A percentile compares a stretch with the other conserved stretches of the same genome.
phyloP scores from a whole-genome alignment of 2,888 invertebrate species.

The Megalurothrips usitatus region DNA sequence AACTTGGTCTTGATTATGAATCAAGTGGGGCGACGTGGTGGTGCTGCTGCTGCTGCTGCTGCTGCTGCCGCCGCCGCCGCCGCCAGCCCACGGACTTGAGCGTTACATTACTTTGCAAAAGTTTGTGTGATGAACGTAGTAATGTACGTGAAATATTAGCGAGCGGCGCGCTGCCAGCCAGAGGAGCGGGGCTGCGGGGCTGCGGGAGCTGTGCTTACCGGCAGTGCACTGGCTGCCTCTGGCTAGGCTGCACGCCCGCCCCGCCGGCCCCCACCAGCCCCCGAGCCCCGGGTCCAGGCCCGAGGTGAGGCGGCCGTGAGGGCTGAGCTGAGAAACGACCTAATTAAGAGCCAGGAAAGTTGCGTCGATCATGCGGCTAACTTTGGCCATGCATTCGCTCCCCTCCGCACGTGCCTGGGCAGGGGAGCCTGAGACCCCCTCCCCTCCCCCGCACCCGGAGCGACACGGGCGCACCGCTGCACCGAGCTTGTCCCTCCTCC shows the following conservation, averaged over 20 bases:
- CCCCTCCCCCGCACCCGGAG: neutral
- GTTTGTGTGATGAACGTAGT: conserved; percentile 18
- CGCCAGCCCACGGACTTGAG: neutral
- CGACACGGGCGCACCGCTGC: no score
- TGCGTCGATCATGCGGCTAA: conserved; percentile 25
- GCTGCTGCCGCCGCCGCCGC: neutral
- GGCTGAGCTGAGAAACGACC: conserved; percentile 15
- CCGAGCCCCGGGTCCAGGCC: no score
- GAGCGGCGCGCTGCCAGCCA: neutral
- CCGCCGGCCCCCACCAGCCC: neutral
- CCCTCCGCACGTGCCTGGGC: neutral
- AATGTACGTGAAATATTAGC: conserved; percentile 23
- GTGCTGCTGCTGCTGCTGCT: neutral
- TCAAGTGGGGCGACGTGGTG: neutral
- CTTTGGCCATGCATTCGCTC: neutral
- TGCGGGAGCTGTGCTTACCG: no score
- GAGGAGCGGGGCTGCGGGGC: neutral
- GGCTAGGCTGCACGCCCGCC: neutral
- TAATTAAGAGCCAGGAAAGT: conserved; percentile 2
- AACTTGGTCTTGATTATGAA: conserved; percentile 14
- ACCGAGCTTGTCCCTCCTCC: no score
- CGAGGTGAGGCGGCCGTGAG: neutral
- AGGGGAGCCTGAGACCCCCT: no score
- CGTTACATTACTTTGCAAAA: conserved; percentile 13
- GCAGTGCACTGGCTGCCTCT: neutral